Base-by-base conservation (phyloP, 2,888 invertebrate species). In the Pterobdella sp. region DNA sequence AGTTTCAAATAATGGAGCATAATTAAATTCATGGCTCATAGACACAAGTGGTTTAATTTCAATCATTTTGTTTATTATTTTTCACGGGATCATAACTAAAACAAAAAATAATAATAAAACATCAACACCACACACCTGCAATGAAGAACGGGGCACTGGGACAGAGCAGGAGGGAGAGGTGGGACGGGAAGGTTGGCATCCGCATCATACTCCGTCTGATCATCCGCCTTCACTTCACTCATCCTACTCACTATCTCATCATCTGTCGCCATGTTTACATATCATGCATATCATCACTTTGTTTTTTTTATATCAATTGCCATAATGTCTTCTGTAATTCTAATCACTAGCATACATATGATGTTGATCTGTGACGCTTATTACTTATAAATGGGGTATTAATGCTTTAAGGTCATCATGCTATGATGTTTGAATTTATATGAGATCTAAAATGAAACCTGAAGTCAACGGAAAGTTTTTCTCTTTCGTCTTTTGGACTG, bases 191-290 rank as follows among this genome's bases (percentile, higher is more conserved):
- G 60, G 4, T 56, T 3, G 3, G 60, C 3, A n/a, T 22, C 4
- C 4, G 7, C n/a, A 26, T 56, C 60, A n/a, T 56, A 56, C 10
- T 56, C n/a, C n/a, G 60, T 56, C n/a, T 56, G 60, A 26, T 56
- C 60, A 26, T 56, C 60, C n/a, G 60, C 60, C 60, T 56, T 56
- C n/a, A 56, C 26, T 22, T 56, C 60, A 26, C 26, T 56, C 60
- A 56, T 56, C n/a, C 60, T 22, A 3, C 10, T 26, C 14, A 56
- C 3, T 26, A 56, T 14, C 60, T 56, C 60, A n/a, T 56, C 60
- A 26, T 56, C 60, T 56, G 60, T 26, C 7, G 18, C 42, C 10
- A 14, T 42, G 42, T 42, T 18, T 7, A 7, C 42, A 42, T 42
- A n/a, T n/a, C n/a, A n/a, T n/a, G n/a, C n/a, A n/a, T 42, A 42